Conservation (phyloP, 2,797 vertebrate species). For the Alcedo atthis region DNA sequence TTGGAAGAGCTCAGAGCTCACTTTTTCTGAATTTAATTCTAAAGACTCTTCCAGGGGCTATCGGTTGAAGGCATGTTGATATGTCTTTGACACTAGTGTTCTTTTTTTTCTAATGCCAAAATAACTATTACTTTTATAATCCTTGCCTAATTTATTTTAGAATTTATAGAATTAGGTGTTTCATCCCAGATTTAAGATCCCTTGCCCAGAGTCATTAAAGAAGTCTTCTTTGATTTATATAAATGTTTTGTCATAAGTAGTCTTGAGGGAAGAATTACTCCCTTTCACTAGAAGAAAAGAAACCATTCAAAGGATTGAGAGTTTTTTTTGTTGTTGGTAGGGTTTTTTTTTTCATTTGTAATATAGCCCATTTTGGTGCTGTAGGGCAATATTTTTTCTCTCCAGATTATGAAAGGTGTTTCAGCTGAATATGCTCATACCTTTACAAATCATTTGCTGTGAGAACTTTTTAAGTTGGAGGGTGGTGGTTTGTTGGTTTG, state of each 20-base stretch:
- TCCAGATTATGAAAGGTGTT: conserved; percentile 70
- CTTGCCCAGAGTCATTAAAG: conserved; percentile 46
- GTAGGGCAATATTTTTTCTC: conserved; percentile 64
- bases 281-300: conserved; percentile 70
- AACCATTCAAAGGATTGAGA: conserved; percentile 61
- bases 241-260: conserved; percentile 65
- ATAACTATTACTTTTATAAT: conserved; percentile 59
- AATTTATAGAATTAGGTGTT: conserved; percentile 68
- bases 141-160: conserved; percentile 65
- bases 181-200: conserved; percentile 66
- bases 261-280: conserved; percentile 67
- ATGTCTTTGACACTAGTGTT: conserved; percentile 35
- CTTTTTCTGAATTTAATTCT: conserved; percentile 32
- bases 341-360: too few species aligned
- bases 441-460: conserved; percentile 78
- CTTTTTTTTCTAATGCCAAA: conserved; percentile 40
- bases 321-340: not conserved
- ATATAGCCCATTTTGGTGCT: conserved; percentile 2
- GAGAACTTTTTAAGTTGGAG: conserved; percentile 74
- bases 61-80: conserved; percentile 13
- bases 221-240: conserved; percentile 65
- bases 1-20: conserved; percentile 16
- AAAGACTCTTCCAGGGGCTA: conserved; percentile 5
- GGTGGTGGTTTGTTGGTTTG: not conserved
- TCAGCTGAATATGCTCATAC: conserved; percentile 75